Evolutionary conservation across 2,113 vertebrate genomes (phyloP).

Genomic region (Phoenicopterus ruber): DNA sequence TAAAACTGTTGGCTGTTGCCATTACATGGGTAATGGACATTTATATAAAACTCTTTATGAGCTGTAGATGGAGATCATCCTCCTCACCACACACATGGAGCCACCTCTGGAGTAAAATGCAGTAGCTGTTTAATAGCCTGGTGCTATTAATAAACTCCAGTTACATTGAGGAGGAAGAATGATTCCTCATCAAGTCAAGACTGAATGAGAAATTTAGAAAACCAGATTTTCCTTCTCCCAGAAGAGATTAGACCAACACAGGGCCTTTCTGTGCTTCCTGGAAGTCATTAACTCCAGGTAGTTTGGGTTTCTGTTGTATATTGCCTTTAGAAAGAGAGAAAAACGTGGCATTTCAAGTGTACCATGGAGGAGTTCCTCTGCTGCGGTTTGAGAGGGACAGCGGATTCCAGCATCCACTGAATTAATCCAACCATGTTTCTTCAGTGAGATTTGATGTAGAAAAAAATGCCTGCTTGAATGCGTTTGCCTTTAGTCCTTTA

Average conservation of each 20-base stretch:
- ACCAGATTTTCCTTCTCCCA: not conserved
- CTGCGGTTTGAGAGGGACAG: not conserved
- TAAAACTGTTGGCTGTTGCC: conserved; percentile 63
- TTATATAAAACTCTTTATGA: conserved; percentile 60
- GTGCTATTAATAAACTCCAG: not conserved
- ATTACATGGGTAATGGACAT: conserved; percentile 51
- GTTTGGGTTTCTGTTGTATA: not conserved
- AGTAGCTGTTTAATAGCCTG: not conserved
- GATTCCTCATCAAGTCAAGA: not conserved
- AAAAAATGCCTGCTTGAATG: not conserved
- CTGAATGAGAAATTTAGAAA: not conserved
- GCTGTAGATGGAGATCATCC: conserved; percentile 52
- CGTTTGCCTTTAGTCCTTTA: not conserved
- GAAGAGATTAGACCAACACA: not conserved
- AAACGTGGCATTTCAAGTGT: not conserved
- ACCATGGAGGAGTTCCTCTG: not conserved
- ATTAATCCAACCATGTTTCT: not conserved
- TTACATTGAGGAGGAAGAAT: not conserved
- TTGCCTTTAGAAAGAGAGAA: not conserved
- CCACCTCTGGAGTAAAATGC: conserved; percentile 12
- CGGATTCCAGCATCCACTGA: not conserved
- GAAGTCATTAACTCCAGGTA: not conserved
- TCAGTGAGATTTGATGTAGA: not conserved
- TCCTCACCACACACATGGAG: conserved; percentile 3
- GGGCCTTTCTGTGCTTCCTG: not conserved